Evolutionary conservation across 2,113 vertebrate species (phyloP).

Genomic region (Aphelocoma coerulescens): DNA sequence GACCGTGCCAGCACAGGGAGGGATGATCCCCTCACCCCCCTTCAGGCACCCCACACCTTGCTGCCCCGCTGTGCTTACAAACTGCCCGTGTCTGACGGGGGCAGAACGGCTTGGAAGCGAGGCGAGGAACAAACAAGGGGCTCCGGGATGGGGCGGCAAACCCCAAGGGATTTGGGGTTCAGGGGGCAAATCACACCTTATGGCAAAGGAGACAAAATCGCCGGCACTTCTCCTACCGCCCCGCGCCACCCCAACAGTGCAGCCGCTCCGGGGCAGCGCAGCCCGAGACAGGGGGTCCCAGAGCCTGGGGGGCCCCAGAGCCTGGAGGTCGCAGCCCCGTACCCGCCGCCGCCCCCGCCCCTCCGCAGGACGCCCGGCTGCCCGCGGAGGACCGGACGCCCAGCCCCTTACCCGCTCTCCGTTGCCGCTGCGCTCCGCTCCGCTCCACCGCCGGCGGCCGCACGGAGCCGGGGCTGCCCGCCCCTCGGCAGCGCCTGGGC

Average conservation of each 20-base stretch:
- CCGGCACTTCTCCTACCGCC: background rate
- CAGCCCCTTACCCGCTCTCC: background rate
- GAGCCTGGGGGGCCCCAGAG: background rate
- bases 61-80: background rate
- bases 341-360: background rate
- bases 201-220: background rate
- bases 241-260: background rate
- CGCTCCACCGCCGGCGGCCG: background rate
- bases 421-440: background rate
- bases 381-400: background rate
- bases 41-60: too few species aligned
- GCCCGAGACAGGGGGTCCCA: background rate
- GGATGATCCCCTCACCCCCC: rapidly evolving
- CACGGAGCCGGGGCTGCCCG: background rate
- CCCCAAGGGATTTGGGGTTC: background rate
- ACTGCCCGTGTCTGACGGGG: background rate
- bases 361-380: background rate
- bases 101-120: background rate
- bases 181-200: background rate
- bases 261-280: background rate
- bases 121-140: background rate
- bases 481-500: background rate
- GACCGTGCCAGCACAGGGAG: background rate
- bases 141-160: background rate
- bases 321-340: background rate